Base-by-base conservation (phyloP, 1,140 invertebrate species). In the Drosophila tristis region DNA sequence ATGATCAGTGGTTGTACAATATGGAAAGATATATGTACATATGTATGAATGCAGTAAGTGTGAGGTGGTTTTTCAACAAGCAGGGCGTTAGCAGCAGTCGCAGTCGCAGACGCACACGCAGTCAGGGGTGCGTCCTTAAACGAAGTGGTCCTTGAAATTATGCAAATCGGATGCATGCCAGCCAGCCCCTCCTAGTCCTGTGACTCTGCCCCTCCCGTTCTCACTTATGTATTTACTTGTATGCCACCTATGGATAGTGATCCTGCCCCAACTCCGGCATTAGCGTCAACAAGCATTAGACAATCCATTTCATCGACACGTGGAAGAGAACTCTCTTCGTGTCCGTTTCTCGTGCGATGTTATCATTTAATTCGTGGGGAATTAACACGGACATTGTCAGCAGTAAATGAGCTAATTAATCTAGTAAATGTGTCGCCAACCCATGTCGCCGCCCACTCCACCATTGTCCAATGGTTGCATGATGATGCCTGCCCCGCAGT, bases 311-410 rank as follows among this genome's bases (percentile, higher is more conserved):
- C 56, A 51, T 78, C 76, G 78, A 80, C 75, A 66, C 63, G 42
- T 45, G 65, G 67, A 78, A 20, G 20, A 20, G 20, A 20, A 45
- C 39, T 45, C 16, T 23, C 23, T 63, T 31, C n/a, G 9, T 9
- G 26, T 48, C 66, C 57, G 1, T 54, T 39, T 77, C 39, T 43
- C 42, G 47, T 31, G 47, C 49, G 82, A 79, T 87, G 78, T 90
- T 91, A 91, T 91, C 90, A 85, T 90, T 91, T 91, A 91, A 91
- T 91, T 91, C 90, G 70, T 81, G 66, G 78, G 25, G 91, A 91
- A 91, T 91, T 91, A 91, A 91, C 90, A 90, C 90, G 86, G 91
- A 91, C 90, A 91, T 91, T 91, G 90, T 91, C 87, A 76, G 67
- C 80, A 45, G 59, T 89, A 91, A 91, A 91, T 90, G 90, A 87